Conservation (phyloP, 2,797 vertebrate species). For the Stomatorhinus walkeri region DNA sequence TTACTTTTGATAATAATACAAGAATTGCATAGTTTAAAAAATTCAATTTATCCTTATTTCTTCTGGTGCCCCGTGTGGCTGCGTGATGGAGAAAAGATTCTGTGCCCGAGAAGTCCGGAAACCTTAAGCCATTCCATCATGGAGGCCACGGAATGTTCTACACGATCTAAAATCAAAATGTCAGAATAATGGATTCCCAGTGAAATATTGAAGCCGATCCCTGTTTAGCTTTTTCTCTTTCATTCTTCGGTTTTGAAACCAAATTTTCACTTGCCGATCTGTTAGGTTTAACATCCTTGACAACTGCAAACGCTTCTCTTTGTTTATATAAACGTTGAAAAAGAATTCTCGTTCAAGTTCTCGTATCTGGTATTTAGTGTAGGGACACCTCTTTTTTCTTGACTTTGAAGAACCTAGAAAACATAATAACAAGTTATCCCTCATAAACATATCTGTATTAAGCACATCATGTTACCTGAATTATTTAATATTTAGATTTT, state of each 20-base stretch:
- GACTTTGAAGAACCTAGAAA: constrained; percentile 76
- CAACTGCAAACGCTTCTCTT: constrained; percentile 94
- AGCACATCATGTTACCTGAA: background rate
- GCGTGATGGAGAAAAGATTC: background rate
- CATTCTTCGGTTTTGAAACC: constrained; percentile 98
- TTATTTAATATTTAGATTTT: background rate
- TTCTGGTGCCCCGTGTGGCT: background rate
- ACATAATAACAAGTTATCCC: background rate
- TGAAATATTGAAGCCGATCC: constrained; percentile 96
- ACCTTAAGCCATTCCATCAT: constrained; percentile 25
- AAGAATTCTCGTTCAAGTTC: constrained; percentile 99
- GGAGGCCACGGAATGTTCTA: constrained; percentile 31
- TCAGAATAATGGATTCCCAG: constrained; percentile 96
- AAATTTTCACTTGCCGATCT: constrained; percentile 98
- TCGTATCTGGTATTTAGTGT: constrained; percentile 97
- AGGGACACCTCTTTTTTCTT: constrained; percentile 95
- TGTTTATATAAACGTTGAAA: constrained; percentile 99
- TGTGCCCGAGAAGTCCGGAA: constrained; percentile 25
- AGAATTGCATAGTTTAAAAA: constrained; percentile 45
- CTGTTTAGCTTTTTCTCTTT: constrained; percentile 99
- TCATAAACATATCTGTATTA: background rate
- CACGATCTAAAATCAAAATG: constrained; percentile 19
- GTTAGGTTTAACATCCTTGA: constrained; percentile 95
- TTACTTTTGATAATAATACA: constrained; percentile 32
- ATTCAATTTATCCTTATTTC: constrained; percentile 19